phyloP scores from a whole-genome alignment of 2,888 invertebrate species.

The Criorhina ranunculi region DNA sequence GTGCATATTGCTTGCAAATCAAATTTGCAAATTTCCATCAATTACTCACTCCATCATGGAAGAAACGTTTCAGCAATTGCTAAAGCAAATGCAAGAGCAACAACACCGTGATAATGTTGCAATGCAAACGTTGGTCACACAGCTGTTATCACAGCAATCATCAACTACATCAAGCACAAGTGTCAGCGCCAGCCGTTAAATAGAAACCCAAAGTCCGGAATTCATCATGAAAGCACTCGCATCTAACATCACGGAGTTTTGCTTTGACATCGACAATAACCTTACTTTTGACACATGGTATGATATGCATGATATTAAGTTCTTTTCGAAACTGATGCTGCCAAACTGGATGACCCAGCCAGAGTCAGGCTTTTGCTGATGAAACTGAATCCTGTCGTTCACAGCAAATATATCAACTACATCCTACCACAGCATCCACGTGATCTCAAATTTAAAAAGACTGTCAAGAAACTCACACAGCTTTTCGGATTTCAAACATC shows the following conservation, averaged over 20 bases:
- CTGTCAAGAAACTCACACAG: constrained; percentile 51
- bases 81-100: no score
- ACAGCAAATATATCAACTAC: constrained; percentile 59
- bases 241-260: constrained; percentile 63
- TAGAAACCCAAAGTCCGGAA: constrained; percentile 28
- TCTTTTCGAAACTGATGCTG: constrained; percentile 63
- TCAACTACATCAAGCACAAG: no score
- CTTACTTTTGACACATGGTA: constrained; percentile 73
- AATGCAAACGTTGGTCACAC: no score
- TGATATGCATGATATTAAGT: constrained; percentile 63
- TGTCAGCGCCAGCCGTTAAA: background rate
- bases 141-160: constrained; percentile 7
- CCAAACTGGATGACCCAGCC: constrained; percentile 63
- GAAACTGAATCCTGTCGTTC: constrained; percentile 56
- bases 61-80: constrained; percentile 9
- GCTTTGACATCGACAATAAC: constrained; percentile 61
- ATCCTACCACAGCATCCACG: constrained; percentile 67
- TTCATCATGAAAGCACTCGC: constrained; percentile 61
- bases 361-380: constrained; percentile 68
- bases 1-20: background rate
- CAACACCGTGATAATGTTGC: no score
- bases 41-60: constrained; percentile 9
- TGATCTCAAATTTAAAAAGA: constrained; percentile 52
- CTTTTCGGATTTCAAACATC: constrained; percentile 71
- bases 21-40: no score